Conservation (phyloP, 2,888 invertebrate genomes). For the Entomobrya proxima region DNA sequence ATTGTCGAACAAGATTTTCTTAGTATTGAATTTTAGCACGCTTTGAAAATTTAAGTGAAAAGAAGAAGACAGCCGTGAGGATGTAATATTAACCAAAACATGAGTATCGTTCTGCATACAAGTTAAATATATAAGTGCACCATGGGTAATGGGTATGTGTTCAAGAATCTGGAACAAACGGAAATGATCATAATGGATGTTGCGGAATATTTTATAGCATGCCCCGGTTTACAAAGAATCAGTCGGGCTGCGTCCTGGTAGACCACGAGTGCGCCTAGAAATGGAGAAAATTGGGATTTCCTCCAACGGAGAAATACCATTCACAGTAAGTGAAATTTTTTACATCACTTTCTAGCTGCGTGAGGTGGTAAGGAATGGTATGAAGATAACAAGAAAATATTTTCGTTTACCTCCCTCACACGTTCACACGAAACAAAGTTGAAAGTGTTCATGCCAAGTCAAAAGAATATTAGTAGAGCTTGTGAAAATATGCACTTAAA, state of each 20-base stretch:
- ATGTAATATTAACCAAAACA: neutral
- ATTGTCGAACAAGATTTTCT: neutral
- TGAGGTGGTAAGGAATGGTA: neutral
- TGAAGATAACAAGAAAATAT: neutral
- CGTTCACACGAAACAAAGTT: neutral
- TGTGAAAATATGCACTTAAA: no score
- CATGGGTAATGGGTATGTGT: neutral
- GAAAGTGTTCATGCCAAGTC: no score
- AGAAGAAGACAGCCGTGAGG: neutral
- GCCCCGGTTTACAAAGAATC: constrained; percentile 81
- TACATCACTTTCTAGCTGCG: neutral
- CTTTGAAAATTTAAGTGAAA: neutral
- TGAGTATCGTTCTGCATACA: neutral
- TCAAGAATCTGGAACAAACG: neutral
- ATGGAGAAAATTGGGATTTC: constrained; percentile 74
- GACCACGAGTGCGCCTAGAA: constrained; percentile 83
- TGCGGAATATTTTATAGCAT: constrained; percentile 77
- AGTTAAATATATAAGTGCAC: neutral
- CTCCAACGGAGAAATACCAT: constrained; percentile 66
- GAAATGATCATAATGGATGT: constrained; percentile 45
- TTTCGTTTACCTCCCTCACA: neutral
- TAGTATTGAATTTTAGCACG: neutral
- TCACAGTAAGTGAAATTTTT: constrained; percentile 72
- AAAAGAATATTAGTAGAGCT: neutral
- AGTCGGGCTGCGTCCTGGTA: constrained; percentile 86